Evolutionary conservation across 2,797 vertebrate genomes (phyloP).

Genomic region (Brachyrhaphis roseni): DNA sequence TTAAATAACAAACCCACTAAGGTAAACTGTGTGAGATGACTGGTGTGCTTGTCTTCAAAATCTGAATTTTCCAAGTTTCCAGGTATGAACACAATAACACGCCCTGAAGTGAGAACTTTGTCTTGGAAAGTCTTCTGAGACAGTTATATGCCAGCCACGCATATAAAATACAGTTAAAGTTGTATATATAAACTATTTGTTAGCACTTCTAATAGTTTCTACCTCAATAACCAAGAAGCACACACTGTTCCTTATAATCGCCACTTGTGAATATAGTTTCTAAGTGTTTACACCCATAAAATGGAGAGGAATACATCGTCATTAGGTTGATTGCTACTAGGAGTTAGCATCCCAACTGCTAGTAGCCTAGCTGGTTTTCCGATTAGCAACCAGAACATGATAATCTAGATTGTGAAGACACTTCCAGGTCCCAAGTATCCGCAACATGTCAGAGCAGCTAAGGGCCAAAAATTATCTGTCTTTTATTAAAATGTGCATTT

Average conservation of each 20-base stretch:
- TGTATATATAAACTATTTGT: not conserved
- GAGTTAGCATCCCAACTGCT: not conserved
- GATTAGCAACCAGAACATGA: not conserved
- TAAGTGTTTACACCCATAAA: not conserved
- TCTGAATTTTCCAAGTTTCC: not conserved
- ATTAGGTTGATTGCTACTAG: not conserved
- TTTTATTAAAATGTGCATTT: not conserved
- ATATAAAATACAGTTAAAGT: not conserved
- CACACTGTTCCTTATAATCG: not conserved
- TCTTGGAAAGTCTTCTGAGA: not conserved
- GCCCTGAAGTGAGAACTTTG: not conserved
- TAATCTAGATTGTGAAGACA: not conserved
- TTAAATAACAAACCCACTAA: slow-evolving; percentile 5
- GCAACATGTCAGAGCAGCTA: not conserved
- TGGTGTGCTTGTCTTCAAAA: not conserved
- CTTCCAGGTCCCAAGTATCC: not conserved
- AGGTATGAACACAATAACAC: not conserved
- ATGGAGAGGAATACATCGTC: not conserved
- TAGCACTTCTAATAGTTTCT: not conserved
- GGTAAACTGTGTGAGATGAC: not conserved
- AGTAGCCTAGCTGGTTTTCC: not conserved
- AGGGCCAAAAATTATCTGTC: not conserved
- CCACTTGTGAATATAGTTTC: not conserved
- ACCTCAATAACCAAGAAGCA: not conserved
- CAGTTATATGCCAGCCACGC: not conserved